Evolutionary conservation across 2,888 invertebrate species (phyloP), one percentile per base, ranked within the genome.

Genomic region (Torymus aiolomorphi): DNA sequence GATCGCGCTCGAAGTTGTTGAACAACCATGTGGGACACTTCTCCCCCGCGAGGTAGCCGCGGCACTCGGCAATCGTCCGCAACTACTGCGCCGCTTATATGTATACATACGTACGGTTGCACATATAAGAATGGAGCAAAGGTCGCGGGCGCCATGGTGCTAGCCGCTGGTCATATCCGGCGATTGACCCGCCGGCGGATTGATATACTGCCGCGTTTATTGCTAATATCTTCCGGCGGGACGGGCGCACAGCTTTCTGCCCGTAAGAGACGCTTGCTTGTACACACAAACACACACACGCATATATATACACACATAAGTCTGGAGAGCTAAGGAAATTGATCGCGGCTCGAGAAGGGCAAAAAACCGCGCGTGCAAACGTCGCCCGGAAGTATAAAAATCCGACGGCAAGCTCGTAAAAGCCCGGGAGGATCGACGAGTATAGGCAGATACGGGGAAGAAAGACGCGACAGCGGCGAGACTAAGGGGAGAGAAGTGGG

Each of bases 311-410:
- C 14, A 10, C 0, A 12, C 8, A 42, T 14, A 3, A 31, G 16
- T 31, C 13, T 24, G 0, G 14, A 42, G 56, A 67, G 31, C 57
- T 61, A 12, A 57, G 78, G 51, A 81, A 82, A 82, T 82, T 82
- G 76, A 79, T 81, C 59, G 81, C 62, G 42, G 62, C 51, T 57
- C 49, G 57, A 61, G 59, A 31, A 12, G 66, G 14, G 67, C 12
- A 82, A 65, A 65, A 69, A 59, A 72, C 72, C 49, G 18, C 51
- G 42, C 73, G 63, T 69, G 42, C 42, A 42, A 42, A 42, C 42
- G 73, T 56, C 65, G 16, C 61, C 66, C 80, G 81, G 82, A 83
- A 81, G 83, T 78, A 83, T 76, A 80, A 83, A 82, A 80, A 78
- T 79, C 81, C 69, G 65, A 18, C 16, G 70, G 56, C 42, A 56